Evolutionary conservation across 2,797 vertebrate species (phyloP).

Genomic region (Ceryle rudis): DNA sequence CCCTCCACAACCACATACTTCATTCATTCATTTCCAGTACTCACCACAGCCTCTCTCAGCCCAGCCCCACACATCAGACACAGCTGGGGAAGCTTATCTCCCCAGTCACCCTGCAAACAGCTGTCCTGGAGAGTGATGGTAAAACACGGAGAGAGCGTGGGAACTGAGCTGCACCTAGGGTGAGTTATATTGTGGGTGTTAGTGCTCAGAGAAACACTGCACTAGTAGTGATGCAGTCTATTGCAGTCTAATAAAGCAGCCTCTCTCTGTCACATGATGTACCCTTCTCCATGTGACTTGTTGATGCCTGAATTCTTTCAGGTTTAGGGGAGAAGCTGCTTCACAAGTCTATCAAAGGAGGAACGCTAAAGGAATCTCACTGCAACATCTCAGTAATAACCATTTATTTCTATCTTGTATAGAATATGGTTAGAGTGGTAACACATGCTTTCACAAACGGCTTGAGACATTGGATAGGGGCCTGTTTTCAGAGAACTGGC

Average conservation of each 20-base stretch:
- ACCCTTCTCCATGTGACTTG: neutral
- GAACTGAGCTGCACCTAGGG: neutral
- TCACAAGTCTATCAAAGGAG: neutral
- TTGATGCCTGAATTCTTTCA: neutral
- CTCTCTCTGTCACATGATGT: neutral
- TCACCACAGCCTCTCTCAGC: neutral
- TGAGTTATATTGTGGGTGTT: neutral
- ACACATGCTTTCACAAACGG: neutral
- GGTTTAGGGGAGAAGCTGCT: neutral
- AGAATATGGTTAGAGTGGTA: neutral
- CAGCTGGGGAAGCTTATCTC: neutral
- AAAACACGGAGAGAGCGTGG: rapidly evolving
- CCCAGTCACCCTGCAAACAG: neutral
- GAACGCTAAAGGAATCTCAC: neutral
- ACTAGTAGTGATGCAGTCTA: neutral
- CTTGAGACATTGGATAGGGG: neutral
- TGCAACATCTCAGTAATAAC: neutral
- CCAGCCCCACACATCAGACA: neutral
- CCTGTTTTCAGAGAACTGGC: neutral
- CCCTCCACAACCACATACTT: neutral
- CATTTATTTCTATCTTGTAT: neutral
- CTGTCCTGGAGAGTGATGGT: neutral
- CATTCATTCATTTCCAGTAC: neutral
- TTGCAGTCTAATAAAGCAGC: neutral
- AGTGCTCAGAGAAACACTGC: neutral